Percentiles rank a stretch among this genome's conserved stretches.
phyloP scores from a whole-genome alignment of 2,797 vertebrate species.

The Macroramphosus scolopax region DNA sequence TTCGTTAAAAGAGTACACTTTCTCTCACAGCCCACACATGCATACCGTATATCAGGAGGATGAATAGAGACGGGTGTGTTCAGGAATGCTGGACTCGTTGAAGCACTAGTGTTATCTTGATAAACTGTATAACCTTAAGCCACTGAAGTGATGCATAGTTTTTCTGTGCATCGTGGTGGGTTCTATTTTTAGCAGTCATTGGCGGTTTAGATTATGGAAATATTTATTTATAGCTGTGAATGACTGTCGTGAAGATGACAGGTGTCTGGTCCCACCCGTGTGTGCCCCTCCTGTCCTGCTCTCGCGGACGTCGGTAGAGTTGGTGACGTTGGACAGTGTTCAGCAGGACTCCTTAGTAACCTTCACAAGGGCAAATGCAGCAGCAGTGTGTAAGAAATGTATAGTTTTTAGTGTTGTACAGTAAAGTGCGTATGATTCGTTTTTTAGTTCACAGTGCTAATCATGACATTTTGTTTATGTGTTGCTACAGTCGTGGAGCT shows the following conservation, averaged over 20 bases:
- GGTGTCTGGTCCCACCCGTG: conserved; percentile 64
- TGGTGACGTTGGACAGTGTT: conserved; percentile 47
- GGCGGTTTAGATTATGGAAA: conserved; percentile 68
- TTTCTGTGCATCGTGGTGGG: conserved; percentile 53
- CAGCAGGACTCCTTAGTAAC: conserved; percentile 60
- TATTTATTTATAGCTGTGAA: conserved; percentile 76
- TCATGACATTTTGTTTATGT: conserved; percentile 17
- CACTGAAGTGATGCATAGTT: conserved; percentile 49
- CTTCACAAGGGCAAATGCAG: conserved; percentile 67
- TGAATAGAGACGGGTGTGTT: conserved; percentile 13
- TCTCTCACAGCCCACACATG: background rate
- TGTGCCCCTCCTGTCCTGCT: conserved; percentile 30
- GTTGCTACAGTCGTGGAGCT: background rate
- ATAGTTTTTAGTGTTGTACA: too few relatives aligned
- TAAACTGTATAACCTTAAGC: conserved; percentile 55
- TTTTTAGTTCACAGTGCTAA: too few relatives aligned
- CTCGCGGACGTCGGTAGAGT: conserved; percentile 44
- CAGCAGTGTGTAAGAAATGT: too few relatives aligned
- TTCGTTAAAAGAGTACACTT: too few relatives aligned
- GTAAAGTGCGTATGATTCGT: too few relatives aligned
- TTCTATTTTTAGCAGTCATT: conserved; percentile 71
- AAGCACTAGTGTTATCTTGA: conserved; percentile 45
- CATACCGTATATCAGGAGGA: background rate
- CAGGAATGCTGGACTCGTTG: conserved; percentile 40
- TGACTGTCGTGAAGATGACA: conserved; percentile 76